Evolutionary conservation across 2,888 invertebrate species (phyloP), one percentile per base, ranked within the genome.

Genomic region (Hedychridium roseum): DNA sequence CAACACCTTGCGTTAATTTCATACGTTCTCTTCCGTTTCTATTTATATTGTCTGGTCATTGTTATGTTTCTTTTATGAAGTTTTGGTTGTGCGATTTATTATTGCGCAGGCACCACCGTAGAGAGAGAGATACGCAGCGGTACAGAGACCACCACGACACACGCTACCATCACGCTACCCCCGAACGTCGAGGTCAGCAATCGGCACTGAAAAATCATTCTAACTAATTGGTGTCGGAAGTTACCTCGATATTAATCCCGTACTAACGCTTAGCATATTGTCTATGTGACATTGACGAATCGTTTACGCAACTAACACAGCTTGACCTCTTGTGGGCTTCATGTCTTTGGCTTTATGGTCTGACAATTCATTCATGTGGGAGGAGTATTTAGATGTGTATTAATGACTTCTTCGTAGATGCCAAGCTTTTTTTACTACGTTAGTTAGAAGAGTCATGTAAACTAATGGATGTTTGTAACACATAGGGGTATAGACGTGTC

Each of bases 131-230:
- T 76, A 62, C 52, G 66, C 62, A 78, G 74, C 62, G 78, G 78
- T 59, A 74, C 73, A 20, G 78, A 78, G 70, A 78, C 76, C 57
- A 78, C 78, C 52, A 76, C 75, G 47, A 78, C 78, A 65, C 78
- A 75, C 51, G 78, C 78, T 57, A 78, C 76, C 58, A 78, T 78
- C 67, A 77, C 77, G 58, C 68, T 78, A 60, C 78, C 78, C 58
- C 72, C 78, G 45, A 73, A 74, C 65, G 77, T 78, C 57, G 78
- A 78, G 78, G 78, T 78, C 73, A 77, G 77, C 65, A 69, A 66
- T 56, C 56, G 60, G 55, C 60, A 64, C 56, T 55, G 40, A 60
- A 37, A 43, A 34, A 47, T 36, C 54, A 46, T 26, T 38, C 27
- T 15, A 30, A 40, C 39, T 56, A 57, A 59, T 57, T 59, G 52